phyloP scores from a whole-genome alignment of 2,113 vertebrate species.

The Bos javanicus region DNA sequence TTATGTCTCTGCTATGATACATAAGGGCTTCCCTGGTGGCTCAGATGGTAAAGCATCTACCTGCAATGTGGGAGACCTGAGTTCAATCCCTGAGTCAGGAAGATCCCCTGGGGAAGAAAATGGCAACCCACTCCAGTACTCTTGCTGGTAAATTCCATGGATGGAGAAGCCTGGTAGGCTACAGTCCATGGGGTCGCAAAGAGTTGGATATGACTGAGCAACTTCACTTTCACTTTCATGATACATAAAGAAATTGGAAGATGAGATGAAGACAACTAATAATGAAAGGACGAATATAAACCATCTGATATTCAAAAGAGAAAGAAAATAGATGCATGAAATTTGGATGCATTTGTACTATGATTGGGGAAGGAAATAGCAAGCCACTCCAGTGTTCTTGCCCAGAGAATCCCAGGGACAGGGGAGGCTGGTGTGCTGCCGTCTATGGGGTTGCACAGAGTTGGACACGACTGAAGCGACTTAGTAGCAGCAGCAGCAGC shows the following conservation, averaged over 20 bases:
- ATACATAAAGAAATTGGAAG: background rate
- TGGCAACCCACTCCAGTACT: background rate
- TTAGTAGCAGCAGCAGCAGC: no score
- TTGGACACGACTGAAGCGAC: no score
- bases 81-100: background rate
- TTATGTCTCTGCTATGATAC: background rate
- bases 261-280: background rate
- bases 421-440: no score
- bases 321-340: background rate
- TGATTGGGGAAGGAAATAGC: no score
- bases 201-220: background rate
- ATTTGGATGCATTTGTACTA: background rate
- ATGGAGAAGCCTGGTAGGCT: background rate
- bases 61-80: background rate
- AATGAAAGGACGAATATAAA: background rate
- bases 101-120: background rate
- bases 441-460: no score
- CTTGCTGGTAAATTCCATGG: background rate
- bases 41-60: background rate
- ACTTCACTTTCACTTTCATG: background rate
- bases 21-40: background rate
- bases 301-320: background rate
- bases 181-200: background rate
- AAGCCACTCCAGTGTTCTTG: no score
- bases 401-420: no score